phyloP scores from a whole-genome alignment of 2,888 invertebrate genomes.

The Tridacna gigas region DNA sequence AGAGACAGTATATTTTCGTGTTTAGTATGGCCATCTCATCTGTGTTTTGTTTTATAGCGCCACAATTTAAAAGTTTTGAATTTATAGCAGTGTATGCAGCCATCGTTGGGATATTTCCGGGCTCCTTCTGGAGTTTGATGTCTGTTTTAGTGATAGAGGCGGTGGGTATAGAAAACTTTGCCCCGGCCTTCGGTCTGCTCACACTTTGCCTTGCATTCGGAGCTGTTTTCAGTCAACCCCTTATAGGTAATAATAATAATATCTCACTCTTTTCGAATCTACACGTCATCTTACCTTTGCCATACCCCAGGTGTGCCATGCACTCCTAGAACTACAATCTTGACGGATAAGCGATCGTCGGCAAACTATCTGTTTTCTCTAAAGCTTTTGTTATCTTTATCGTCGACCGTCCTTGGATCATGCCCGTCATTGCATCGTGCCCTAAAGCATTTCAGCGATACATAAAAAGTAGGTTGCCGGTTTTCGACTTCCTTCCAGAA shows the following conservation, averaged over 20 bases:
- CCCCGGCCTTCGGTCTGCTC: constrained; percentile 65
- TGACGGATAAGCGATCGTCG: no score
- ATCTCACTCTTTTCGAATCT: background rate
- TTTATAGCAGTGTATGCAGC: constrained; percentile 63
- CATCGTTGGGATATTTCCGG: constrained; percentile 66
- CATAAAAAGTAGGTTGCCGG: no score
- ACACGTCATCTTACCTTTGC: no score
- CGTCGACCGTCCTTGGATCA: no score
- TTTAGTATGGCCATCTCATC: constrained; percentile 46
- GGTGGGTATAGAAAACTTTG: constrained; percentile 61
- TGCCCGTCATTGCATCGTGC: no score
- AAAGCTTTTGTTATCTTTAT: no score
- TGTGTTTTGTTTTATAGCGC: constrained; percentile 56
- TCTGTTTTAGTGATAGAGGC: constrained; percentile 66
- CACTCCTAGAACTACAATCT: no score
- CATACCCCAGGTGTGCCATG: no score
- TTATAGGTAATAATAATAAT: constrained; percentile 55
- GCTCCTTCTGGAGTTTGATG: constrained; percentile 65
- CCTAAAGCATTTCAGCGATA: no score
- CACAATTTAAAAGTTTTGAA: constrained; percentile 49
- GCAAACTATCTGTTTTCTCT: no score
- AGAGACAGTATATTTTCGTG: constrained; percentile 84
- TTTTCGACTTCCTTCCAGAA: no score
- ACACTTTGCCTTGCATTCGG: constrained; percentile 57
- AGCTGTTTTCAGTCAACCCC: constrained; percentile 60